Evolutionary conservation across 2,797 vertebrate genomes (phyloP), one percentile per base, ranked within the genome.

Genomic region (Hybognathus amarus): DNA sequence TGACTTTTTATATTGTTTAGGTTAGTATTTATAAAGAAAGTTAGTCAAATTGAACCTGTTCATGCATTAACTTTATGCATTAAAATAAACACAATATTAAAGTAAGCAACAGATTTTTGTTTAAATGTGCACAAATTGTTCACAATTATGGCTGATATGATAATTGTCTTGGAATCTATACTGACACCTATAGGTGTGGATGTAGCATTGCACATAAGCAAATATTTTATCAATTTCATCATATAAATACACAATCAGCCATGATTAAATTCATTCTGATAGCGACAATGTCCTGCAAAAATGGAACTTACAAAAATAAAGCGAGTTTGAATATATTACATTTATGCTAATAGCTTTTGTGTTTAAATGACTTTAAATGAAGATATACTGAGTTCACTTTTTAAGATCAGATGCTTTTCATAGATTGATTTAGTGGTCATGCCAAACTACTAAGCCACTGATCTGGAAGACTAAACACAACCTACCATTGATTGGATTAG

Each of bases 321-420:
- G 59, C 2, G 6, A 63, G n/a, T 30, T 66, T 17, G 30, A 17
- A 27, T 30, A 3, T 30, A 15, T 47, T 30, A 0, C 3, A 47
- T 30, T 50, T 30, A 71, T 50, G 27, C 24, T 71, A 12, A 33
- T 47, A 36, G 18, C 8, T 20, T 56, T 63, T 27, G 59, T 54
- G 30, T 54, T 54, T 36, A 36, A 20, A 47, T 6, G 1, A 63
- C 12, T 30, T 70, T 22, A 67, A 38, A 69, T 40, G 11, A 10
- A 33, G 45, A 50, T 4, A 11, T 50, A 33, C 8, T 13, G 27
- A 36, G 6, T 56, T 30, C 27, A 50, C 8, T 17, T 74, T 52
- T 74, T 47, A 27, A 47, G 24, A 71, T 54, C 20, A 27, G 74
- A 27, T 27, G 36, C 13, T 18, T 76, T 78, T 64, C 18, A 78